Percentiles rank a stretch among this genome's conserved stretches.
Conservation (phyloP, 2,113 vertebrate species). For the Chionodraco myersi region DNA sequence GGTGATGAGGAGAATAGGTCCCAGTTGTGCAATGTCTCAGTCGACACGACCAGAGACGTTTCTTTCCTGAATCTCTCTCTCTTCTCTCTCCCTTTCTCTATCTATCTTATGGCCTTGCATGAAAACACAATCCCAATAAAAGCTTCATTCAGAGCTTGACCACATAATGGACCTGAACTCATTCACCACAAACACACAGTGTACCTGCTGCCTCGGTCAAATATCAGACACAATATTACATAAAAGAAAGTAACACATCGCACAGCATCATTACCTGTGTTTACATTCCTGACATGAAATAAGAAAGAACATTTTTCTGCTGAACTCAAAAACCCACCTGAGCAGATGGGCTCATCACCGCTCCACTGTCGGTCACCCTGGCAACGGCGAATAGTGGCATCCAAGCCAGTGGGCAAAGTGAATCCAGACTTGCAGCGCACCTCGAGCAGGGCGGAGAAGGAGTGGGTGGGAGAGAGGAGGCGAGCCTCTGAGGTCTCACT, state of each 20-base stretch:
- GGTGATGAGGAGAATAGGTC: constrained; percentile 65
- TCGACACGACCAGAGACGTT: constrained; percentile 45
- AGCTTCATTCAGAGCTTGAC: constrained; percentile 1
- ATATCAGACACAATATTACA: neutral
- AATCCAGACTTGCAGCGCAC: constrained; percentile 83
- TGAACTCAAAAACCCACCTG: constrained; percentile 74
- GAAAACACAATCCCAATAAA: constrained; percentile 24
- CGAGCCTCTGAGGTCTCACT: constrained; percentile 54
- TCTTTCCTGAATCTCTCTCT: constrained; percentile 21
- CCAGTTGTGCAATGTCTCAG: constrained; percentile 64
- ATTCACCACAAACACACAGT: neutral
- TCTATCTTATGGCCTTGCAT: constrained; percentile 12
- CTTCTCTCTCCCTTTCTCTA: constrained; percentile 5
- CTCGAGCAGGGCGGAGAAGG: constrained; percentile 83
- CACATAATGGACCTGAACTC: neutral
- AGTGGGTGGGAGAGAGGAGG: constrained; percentile 81
- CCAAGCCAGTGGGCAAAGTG: constrained; percentile 75
- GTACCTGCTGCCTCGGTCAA: neutral
- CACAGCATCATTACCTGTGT: neutral
- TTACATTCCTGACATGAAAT: neutral
- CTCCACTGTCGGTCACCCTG: constrained; percentile 89
- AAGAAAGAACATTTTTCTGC: neutral
- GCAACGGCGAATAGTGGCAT: constrained; percentile 82
- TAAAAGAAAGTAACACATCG: neutral
- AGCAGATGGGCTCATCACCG: constrained; percentile 82